Evolutionary conservation across 2,888 invertebrate genomes (phyloP).

Genomic region (Petrolisthes manimaculis): DNA sequence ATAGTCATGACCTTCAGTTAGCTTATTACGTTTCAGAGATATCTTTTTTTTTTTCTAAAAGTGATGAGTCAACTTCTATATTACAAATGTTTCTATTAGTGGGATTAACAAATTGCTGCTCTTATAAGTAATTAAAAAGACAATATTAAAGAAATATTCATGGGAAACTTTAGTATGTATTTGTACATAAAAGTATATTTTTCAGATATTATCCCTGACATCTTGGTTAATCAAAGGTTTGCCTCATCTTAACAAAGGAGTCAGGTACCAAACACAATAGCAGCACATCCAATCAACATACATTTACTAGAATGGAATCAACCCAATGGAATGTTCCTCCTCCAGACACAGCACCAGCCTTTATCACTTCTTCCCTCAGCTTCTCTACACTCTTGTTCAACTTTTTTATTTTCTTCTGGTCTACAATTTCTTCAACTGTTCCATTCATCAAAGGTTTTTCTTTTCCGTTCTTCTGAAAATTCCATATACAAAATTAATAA

Average conservation of each 20-base stretch:
- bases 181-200: neutral
- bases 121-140: neutral
- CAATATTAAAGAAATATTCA: neutral
- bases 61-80: too few relatives aligned
- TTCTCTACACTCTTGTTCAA: constrained; percentile 53
- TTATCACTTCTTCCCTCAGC: constrained; percentile 66
- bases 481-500: too few relatives aligned
- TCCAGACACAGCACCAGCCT: constrained; percentile 67
- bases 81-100: too few relatives aligned
- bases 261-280: neutral
- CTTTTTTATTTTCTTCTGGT: neutral
- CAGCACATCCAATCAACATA: constrained; percentile 67
- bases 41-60: too few relatives aligned
- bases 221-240: neutral
- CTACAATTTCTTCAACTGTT: neutral
- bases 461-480: neutral
- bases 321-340: constrained; percentile 92
- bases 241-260: neutral
- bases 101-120: neutral
- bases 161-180: neutral
- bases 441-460: neutral
- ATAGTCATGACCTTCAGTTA: too few relatives aligned
- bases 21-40: too few relatives aligned
- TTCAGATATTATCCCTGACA: neutral
- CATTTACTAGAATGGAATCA: constrained; percentile 87